Evolutionary conservation across 2,113 vertebrate species (phyloP).

Genomic region (Albula glossodonta): DNA sequence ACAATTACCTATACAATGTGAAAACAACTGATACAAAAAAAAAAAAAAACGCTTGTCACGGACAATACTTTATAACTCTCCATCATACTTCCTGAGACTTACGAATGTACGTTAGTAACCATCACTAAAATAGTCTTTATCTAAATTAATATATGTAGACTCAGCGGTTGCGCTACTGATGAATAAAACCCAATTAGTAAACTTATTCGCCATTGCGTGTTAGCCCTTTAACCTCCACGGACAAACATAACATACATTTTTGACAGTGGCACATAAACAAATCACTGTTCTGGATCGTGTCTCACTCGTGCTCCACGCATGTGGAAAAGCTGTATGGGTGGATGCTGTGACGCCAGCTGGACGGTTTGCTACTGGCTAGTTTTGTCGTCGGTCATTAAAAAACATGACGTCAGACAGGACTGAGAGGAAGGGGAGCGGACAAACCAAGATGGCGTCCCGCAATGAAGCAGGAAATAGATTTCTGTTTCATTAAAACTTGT

Average conservation of each 20-base stretch:
- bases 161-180: background rate
- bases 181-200: background rate
- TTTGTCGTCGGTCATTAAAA: constrained; percentile 39
- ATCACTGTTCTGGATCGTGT: background rate
- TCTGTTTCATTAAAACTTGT: constrained; percentile 64
- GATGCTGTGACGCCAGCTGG: background rate
- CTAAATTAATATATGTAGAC: background rate
- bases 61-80: background rate
- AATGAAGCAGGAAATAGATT: constrained; percentile 70
- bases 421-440: constrained; percentile 55
- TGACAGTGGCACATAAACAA: background rate
- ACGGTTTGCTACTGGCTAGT: constrained; percentile 34
- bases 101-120: background rate
- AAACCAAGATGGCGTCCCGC: constrained; percentile 77
- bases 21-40: background rate
- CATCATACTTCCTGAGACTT: background rate
- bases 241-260: background rate
- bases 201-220: background rate
- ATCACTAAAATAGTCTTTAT: background rate
- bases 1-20: background rate
- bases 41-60: background rate
- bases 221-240: background rate
- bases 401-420: constrained; percentile 66
- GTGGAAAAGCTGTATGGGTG: constrained; percentile 2
- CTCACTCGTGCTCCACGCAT: constrained; percentile 25